phyloP scores from a whole-genome alignment of 1,140 invertebrate genomes.

The Chelonus insularis region DNA sequence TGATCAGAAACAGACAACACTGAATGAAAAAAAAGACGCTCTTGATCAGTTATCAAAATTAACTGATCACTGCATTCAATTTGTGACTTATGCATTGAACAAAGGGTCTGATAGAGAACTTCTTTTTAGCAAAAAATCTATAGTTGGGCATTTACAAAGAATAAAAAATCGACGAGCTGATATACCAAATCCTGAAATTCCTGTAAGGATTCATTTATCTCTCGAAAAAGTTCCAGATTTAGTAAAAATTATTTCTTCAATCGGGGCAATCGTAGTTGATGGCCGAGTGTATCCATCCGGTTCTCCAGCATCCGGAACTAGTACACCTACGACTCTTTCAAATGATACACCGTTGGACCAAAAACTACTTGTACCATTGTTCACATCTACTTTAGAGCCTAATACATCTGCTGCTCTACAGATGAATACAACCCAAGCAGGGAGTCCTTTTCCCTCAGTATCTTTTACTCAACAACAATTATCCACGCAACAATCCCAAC shows the following conservation, averaged over 20 bases:
- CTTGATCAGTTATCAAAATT: conserved; percentile 77
- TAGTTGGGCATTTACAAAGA: conserved; percentile 73
- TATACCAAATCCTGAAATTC: conserved; percentile 83
- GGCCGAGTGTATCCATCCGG: conserved; percentile 67
- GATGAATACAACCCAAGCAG: conserved; percentile 32
- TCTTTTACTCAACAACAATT: conserved; percentile 31
- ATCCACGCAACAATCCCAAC: conserved; percentile 5
- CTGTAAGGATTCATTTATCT: conserved; percentile 74
- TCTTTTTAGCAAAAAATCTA: conserved; percentile 77
- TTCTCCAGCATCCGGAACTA: conserved; percentile 52
- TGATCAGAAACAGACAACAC: conserved; percentile 78
- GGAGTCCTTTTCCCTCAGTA: neutral
- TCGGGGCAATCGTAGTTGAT: conserved; percentile 78
- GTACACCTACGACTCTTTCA: conserved; percentile 43
- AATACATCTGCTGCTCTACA: conserved; percentile 41
- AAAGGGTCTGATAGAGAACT: conserved; percentile 82
- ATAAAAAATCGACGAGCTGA: conserved; percentile 78
- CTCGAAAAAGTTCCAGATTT: conserved; percentile 78
- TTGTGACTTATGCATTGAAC: conserved; percentile 76
- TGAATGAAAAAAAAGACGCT: conserved; percentile 81
- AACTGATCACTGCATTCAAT: conserved; percentile 84
- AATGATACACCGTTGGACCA: conserved; percentile 43
- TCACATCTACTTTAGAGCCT: conserved; percentile 46
- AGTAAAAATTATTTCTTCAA: conserved; percentile 72
- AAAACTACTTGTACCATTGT: conserved; percentile 53